phyloP scores from a whole-genome alignment of 2,888 invertebrate genomes.

The Carabus problematicus region DNA sequence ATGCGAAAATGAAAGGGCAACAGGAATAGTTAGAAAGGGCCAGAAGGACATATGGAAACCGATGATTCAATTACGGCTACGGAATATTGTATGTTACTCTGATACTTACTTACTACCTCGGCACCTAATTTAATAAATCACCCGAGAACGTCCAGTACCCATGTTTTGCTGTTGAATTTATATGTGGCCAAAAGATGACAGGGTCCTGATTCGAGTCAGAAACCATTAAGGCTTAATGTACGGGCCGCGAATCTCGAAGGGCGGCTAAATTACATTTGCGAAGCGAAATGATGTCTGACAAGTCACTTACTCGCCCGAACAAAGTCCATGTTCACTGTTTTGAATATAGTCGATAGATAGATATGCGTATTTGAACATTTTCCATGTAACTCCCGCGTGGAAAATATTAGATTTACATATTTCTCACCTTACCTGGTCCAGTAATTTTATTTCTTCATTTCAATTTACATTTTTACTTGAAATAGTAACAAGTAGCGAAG shows the following conservation, averaged over 20 bases:
- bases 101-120: too few relatives aligned
- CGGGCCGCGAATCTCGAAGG: slow-evolving; percentile 25
- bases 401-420: background rate
- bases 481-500: too few relatives aligned
- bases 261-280: slow-evolving; percentile 33
- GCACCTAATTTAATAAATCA: slow-evolving; percentile 2
- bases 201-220: slow-evolving; percentile 23
- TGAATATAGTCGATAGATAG: slow-evolving; percentile 12
- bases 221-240: slow-evolving; percentile 36
- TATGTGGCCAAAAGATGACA: slow-evolving; percentile 27
- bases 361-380: background rate
- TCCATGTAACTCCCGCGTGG: background rate
- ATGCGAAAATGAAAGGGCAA: too few relatives aligned
- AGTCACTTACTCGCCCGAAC: background rate
- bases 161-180: slow-evolving; percentile 14
- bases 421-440: background rate
- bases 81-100: too few relatives aligned
- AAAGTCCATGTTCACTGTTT: slow-evolving; percentile 14
- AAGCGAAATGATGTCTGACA: slow-evolving; percentile 25
- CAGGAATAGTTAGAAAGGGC: too few relatives aligned
- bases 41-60: too few relatives aligned
- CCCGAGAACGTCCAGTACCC: background rate
- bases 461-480: too few relatives aligned
- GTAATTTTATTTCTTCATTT: too few relatives aligned
- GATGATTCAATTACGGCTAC: too few relatives aligned